Evolutionary conservation across 2,888 invertebrate genomes (phyloP), one percentile per base, ranked within the genome.

Genomic region (Habrosyne pyritoides): DNA sequence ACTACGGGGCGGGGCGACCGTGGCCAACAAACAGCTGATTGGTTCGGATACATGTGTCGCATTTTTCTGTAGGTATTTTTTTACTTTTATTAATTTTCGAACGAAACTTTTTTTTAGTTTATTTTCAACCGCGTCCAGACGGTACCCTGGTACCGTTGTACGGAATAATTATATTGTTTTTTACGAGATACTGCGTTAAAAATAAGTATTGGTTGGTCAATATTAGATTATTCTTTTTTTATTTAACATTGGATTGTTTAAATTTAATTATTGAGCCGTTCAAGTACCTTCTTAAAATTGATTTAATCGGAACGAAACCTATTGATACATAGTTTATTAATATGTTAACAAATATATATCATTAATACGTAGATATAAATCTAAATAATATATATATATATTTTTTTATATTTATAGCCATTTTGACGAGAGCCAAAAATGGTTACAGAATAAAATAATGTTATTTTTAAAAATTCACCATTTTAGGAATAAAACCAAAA

Each of bases 41-140:
- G 91, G 91, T 82, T 84, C 84, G 69, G 72, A 77, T 81, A 84
- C 83, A 82, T 87, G 87, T 86, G 89, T 86, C 84, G 82, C 83
- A 80, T 86, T 89, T 89, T 90, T 88, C 83, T 75, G 89, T 91
- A 90, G 88, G 87, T 88, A 90, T 87, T 86, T 79, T 82, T 78
- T 83, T 76, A 69, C 64, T 73, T 83, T 80, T 80, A 69, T 63
- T 64, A 63, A 58, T 64, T 64, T 57, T 42, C 18, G 52, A 47
- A n/a, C 59, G 56, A 56, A 59, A 59, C 21, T 59, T 57, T 66
- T 64, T 62, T 56, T 18, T 42, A 18, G 46, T 47, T 50, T 47
- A 52, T 56, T 30, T 55, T 21, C 21, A 47, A 57, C 54, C 47
- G 47, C 53, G 36, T 14, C n/a, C n/a, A n/a, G n/a, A n/a, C n/a